Conservation (phyloP, 2,113 vertebrate genomes). For the Scalopus aquaticus region DNA sequence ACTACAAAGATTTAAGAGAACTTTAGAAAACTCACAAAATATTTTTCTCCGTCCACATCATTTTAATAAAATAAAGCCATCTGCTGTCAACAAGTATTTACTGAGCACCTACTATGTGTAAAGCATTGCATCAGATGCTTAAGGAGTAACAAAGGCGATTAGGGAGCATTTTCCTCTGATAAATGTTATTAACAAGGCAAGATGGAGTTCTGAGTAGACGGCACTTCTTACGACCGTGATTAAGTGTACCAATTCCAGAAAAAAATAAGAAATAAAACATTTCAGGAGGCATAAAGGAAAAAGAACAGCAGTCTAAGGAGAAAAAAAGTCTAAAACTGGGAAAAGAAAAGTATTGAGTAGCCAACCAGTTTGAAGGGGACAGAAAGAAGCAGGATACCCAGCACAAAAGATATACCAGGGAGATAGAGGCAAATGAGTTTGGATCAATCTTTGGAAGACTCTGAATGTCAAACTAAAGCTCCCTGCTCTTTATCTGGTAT, state of each 20-base stretch:
- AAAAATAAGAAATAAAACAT: not conserved
- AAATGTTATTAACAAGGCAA: not conserved
- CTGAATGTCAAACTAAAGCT: conserved; percentile 3
- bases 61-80: not conserved
- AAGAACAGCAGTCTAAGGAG: not conserved
- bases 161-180: not conserved
- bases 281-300: not conserved
- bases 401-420: not conserved
- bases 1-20: conserved; percentile 16
- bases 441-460: not conserved
- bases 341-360: not conserved
- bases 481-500: not conserved
- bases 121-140: not conserved
- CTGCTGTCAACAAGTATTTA: not conserved
- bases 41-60: not conserved
- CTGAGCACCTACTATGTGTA: not conserved
- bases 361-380: not conserved
- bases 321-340: not conserved
- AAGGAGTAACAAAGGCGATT: not conserved
- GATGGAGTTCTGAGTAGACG: not conserved
- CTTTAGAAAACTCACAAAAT: conserved; percentile 28
- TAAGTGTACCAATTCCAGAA: not conserved
- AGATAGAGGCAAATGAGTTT: not conserved
- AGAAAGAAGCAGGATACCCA: not conserved
- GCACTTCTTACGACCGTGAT: not conserved